Base-by-base conservation (phyloP, 2,888 invertebrate genomes). In the Eristalinus aeneus region DNA sequence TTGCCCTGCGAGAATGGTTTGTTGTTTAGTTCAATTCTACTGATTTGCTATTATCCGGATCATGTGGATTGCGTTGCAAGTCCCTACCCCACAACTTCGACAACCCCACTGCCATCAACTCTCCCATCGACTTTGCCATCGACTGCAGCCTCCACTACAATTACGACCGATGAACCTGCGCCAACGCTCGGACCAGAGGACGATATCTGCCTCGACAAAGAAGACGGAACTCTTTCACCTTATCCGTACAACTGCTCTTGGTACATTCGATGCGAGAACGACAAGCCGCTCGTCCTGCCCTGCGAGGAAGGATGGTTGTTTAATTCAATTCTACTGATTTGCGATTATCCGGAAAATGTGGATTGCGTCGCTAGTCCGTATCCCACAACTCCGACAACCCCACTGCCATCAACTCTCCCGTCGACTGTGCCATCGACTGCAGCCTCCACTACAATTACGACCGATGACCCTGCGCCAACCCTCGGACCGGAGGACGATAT, bases 181-280 rank as follows among this genome's bases (percentile, higher is more conserved):
- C 39, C 39, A 10, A 85, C 11, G 58, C 74, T 23, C 32, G 54
- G 3, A 34, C 53, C 16, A 2, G 32, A 77, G 3, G 61, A 53
- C 23, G 88, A 87, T 8, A 72, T 54, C 61, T 90, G 90, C 27
- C 36, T 1, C 4, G 63, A 39, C 11, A 72, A 77, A 58, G 12
- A 4, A 0, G 39, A 87, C 39, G 80, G 79, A 6, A 34, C 71
- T 1, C 32, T 87, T 9, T 16, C 61, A 3, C 64, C 63, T 4
- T 90, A 90, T 85, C 89, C 89, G 0, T 90, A 89, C 61, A 78
- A 90, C 64, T 90, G 90, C 53, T 89, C 89, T 85, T 90, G 89
- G 4, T 90, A 90, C n/a, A 87, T 90, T 1, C 90, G 90, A 64
- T 90, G 90, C 22, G 90, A 89, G 0, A 11, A 58, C 2, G 78